A percentile compares a stretch with the other conserved stretches of the same genome.
Conservation (phyloP, 2,113 vertebrate genomes). For the Pseudorhombus dupliciocellatus region DNA sequence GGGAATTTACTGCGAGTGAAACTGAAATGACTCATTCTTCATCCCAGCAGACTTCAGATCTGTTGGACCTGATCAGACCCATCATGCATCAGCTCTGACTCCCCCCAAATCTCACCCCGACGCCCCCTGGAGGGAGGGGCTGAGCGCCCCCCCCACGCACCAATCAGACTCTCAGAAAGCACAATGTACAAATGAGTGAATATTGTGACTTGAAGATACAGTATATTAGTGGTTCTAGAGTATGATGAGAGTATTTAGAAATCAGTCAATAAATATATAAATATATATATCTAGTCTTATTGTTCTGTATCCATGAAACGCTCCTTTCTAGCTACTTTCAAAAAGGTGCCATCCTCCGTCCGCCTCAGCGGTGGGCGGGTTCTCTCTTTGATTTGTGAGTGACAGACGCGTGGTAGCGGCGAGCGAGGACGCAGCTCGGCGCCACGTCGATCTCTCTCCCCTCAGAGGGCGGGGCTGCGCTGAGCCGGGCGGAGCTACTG, state of each 20-base stretch:
- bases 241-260: slow-evolving; percentile 57
- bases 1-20: background rate
- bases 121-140: background rate
- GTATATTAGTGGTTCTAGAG: slow-evolving; percentile 40
- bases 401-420: slow-evolving; percentile 35
- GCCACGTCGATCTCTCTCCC: slow-evolving; percentile 15
- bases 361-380: slow-evolving; percentile 27
- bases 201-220: slow-evolving; percentile 63
- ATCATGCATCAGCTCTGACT: background rate
- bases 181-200: slow-evolving; percentile 73
- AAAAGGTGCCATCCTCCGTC: slow-evolving; percentile 51
- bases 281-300: slow-evolving; percentile 28
- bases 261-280: too few relatives aligned
- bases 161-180: slow-evolving; percentile 70
- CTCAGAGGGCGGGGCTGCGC: slow-evolving; percentile 46
- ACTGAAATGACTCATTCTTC: too few relatives aligned
- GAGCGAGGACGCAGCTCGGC: slow-evolving; percentile 43
- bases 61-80: slow-evolving; percentile 12
- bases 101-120: too few relatives aligned
- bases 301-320: slow-evolving; percentile 46
- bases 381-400: slow-evolving; percentile 28
- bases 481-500: slow-evolving; percentile 35
- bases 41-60: background rate
- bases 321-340: slow-evolving; percentile 33
- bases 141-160: slow-evolving; percentile 17